Conservation (phyloP, 92 coral and sea anemone genomes). For the Heteractis magnifica region DNA sequence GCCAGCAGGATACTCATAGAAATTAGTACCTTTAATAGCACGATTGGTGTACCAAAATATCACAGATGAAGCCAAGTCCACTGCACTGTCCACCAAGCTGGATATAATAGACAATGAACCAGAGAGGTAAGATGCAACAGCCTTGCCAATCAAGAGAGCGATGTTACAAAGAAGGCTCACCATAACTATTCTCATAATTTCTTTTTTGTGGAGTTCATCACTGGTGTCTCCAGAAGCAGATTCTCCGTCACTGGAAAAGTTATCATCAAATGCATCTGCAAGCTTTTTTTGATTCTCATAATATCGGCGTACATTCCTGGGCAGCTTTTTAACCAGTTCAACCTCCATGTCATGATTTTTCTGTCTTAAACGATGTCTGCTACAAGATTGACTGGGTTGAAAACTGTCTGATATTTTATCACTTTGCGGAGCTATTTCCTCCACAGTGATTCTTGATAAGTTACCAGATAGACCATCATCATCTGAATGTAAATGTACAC, state of each 20-base stretch:
- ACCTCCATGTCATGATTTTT: constrained; percentile 7
- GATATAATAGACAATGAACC: constrained; percentile 96
- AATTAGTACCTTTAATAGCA: constrained; percentile 83
- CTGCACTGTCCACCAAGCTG: constrained; percentile 93
- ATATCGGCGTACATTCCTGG: constrained; percentile 76
- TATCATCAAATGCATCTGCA: constrained; percentile 49
- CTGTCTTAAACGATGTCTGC: neutral
- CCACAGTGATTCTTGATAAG: constrained; percentile 68
- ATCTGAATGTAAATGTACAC: neutral
- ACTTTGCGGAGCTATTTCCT: constrained; percentile 82
- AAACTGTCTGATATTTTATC: constrained; percentile 49
- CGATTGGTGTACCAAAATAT: constrained; percentile 84
- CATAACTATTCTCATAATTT: constrained; percentile 54
- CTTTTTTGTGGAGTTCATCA: neutral
- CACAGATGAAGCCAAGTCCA: constrained; percentile 81
- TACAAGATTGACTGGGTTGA: constrained; percentile 7
- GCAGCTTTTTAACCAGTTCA: constrained; percentile 28
- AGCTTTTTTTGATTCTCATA: constrained; percentile 74
- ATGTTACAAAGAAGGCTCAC: constrained; percentile 76
- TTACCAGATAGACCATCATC: constrained; percentile 6
- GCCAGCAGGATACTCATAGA: constrained; percentile 89
- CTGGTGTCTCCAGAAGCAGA: constrained; percentile 1
- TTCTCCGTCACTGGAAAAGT: constrained; percentile 23
- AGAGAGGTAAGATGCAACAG: constrained; percentile 80
- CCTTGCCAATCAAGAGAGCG: constrained; percentile 68